Base-by-base conservation (phyloP, 2,797 vertebrate species). In the Enteromius trimaculatus region DNA sequence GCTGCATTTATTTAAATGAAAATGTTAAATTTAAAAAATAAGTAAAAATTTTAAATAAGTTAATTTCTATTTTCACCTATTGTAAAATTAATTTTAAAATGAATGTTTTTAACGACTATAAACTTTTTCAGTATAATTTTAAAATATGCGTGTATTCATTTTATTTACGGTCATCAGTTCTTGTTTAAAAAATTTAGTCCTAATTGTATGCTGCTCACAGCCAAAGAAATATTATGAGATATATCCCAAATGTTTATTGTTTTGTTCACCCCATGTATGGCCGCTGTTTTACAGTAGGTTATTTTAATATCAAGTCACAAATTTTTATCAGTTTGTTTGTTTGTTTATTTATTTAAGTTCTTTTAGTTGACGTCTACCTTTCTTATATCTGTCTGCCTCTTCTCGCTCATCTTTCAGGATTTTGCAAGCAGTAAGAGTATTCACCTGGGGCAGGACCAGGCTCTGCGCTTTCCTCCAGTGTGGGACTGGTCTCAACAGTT, bases 401-500 rank as follows among this genome's bases (percentile, higher is more conserved):
- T 26, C n/a, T 53, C 9, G 58, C 65, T 68, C 10, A 17, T 34
- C 19, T 65, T 78, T 55, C 90, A 97, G 96, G 95, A 97, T 86
- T 99, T 98, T 92, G 97, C 97, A 21, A 96, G 95, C 88, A 97
- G 94, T 88, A 98, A 96, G 93, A 97, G 96, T 44, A 97, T 99
- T 89, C 95, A 96, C 53, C 87, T 95, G 90, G 96, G 96, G 37
- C 95, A 96, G 66, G 96, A 97, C 87, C 96, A 96, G 79, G 93
- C 92, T 71, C 92, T 97, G 70, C 94, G 77, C 70, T 98, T 99
- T 90, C 97, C 98, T n/a, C 95, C 96, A 0, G 98, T 98, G 49
- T 99, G 98, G 98, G 96, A 98, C 89, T 99, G 98, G 98, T 97
- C 97, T 2, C 96, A 98, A 29, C 98, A 99, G 93, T 97, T 96